Percentiles rank a stretch among this genome's conserved stretches.
phyloP scores from a whole-genome alignment of 2,797 vertebrate genomes.

The Forpus xanthops region DNA sequence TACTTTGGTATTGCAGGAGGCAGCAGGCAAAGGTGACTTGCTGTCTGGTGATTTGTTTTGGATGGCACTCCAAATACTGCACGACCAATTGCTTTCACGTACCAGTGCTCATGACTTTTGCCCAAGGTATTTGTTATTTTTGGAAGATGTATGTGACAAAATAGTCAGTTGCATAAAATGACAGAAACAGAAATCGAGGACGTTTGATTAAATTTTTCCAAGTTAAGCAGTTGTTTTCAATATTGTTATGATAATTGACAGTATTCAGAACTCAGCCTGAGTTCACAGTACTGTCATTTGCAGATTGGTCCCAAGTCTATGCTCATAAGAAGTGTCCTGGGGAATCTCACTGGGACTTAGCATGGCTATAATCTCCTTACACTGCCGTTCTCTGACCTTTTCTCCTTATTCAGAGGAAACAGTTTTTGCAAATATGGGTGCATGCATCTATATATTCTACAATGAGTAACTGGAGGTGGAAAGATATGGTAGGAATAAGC shows the following conservation, averaged over 20 bases:
- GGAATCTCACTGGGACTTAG: background rate
- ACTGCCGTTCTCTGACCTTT: background rate
- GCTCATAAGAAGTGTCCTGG: background rate
- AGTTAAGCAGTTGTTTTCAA: background rate
- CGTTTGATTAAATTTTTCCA: conserved; percentile 29
- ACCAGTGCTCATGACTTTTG: background rate
- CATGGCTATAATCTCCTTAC: conserved; percentile 15
- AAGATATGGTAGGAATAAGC: conserved; percentile 14
- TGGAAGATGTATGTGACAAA: background rate
- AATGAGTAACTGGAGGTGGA: background rate
- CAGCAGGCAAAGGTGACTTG: background rate
- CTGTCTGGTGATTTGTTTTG: background rate
- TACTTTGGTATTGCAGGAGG: background rate
- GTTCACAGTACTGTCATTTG: conserved; percentile 2
- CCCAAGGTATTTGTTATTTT: background rate
- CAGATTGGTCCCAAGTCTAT: conserved; percentile 14
- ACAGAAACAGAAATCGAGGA: background rate
- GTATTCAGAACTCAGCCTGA: conserved; percentile 13
- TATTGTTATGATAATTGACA: conserved; percentile 31
- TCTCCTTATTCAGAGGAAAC: background rate
- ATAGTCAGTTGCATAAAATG: background rate
- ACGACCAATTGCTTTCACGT: background rate
- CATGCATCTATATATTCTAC: background rate
- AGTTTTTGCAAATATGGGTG: background rate
- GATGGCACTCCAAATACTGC: background rate